Percentiles rank a stretch among this genome's conserved stretches.
Conservation (phyloP, 2,113 vertebrate genomes). For the Candoia aspera region DNA sequence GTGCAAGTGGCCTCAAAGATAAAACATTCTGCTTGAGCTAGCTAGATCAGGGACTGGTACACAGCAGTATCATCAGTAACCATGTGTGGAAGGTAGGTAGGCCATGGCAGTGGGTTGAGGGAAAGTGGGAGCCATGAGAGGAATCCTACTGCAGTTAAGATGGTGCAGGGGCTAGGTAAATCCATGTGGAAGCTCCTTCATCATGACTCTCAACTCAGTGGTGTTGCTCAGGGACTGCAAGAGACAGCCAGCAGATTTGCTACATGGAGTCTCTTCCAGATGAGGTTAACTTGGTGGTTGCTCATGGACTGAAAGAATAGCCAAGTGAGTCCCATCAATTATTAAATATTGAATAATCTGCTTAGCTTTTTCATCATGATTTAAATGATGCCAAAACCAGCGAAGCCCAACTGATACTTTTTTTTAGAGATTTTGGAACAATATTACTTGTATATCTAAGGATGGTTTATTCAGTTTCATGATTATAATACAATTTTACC, state of each 20-base stretch:
- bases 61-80: neutral
- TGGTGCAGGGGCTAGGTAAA: neutral
- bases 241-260: neutral
- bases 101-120: neutral
- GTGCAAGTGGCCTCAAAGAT: too few relatives aligned
- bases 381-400: neutral
- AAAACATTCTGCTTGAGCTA: too few relatives aligned
- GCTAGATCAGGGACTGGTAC: neutral
- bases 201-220: neutral
- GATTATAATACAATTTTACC: neutral
- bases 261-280: too few relatives aligned
- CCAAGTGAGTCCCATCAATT: neutral
- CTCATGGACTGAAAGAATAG: neutral
- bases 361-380: neutral
- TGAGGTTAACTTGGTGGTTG: neutral
- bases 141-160: neutral
- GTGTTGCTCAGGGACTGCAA: neutral
- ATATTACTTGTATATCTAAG: neutral
- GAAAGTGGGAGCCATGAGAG: neutral
- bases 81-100: neutral
- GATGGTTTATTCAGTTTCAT: neutral
- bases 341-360: neutral
- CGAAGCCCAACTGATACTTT: neutral
- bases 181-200: neutral
- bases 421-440: neutral